Evolutionary conservation across 30 jellyfish, hydroid and myxozoan genomes (phyloP), one percentile per base, ranked within the genome.

Genomic region (Catostylus mosaicus): DNA sequence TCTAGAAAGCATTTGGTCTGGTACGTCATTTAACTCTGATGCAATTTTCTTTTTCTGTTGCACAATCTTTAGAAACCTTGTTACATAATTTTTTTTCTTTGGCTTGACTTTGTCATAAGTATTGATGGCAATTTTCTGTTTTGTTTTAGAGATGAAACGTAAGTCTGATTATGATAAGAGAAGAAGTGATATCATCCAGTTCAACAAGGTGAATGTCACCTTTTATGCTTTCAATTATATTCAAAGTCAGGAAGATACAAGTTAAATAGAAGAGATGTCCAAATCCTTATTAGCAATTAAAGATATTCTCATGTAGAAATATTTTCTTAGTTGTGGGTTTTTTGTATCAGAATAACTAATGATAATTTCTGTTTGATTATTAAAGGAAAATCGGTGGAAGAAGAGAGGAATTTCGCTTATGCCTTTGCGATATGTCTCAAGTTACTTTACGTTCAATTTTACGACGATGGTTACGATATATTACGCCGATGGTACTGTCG

Each of bases 401-500:
- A 78, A 78, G 23, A 35, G 89, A 61, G 89, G 89, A 20, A 78
- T 78, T 16, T 37, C 89, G 16, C 34, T 78, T 46, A 78, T 78
- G 89, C 89, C 89, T 22, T 2, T 78, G 30, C 65, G 52, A 31
- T 78, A 78, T 36, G 60, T 16, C n/a, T 18, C 40, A 6, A 31
- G 56, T 0, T 65, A 61, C 36, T 64, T 3, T 31, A 20, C 60
- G 10, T 78, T 78, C 73, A 37, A 78, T 45, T 78, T 35, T 36
- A 78, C 89, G 11, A 51, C 70, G 2, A 27, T 46, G 40, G 62
- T 78, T 26, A 29, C 81, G 43, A 78, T 78, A 8, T 78, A 61
- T 46, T 61, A 78, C 60, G 63, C 70, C 3, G 89, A 78, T 64
- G 89, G 82, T 8, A 78, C 81, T 2, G 89, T 78, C 4, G 89